Base-by-base conservation (phyloP, 1,140 invertebrate genomes). In the Anadara kagoshimensis region DNA sequence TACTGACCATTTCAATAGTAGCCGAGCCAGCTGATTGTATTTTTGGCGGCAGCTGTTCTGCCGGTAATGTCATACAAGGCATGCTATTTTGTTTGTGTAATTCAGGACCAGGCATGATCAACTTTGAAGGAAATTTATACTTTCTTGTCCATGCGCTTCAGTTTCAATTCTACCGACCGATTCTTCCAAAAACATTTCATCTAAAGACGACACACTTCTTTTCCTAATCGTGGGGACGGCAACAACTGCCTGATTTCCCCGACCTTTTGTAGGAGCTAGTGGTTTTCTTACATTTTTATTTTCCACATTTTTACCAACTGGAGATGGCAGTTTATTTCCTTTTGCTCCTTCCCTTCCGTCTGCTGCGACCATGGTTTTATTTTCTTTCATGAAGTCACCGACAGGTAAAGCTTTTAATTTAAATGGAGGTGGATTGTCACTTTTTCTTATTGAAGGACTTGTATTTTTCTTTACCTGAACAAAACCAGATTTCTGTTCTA, bases 31-130 rank as follows among this genome's bases (percentile, higher is more conserved):
- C 29, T 41, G 63, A 20, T 53, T 45, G 24, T 22, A 36, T 14
- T 36, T 36, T 36, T 36, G 29, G 29, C 7, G 29, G 29, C 29
- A 36, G 7, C 29, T 36, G 29, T 18, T 72, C 62, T 5, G 43
- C 70, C 8, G 70, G 62, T 22, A 72, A 41, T 24, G 62, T 66
- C 70, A 72, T 72, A 54, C 73, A 67, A 26, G 67, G 54, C 44
- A 75, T 69, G 54, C 73, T 75, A 20, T 47, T 36, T 47, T 75
- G 62, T 56, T 75, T 75, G 8, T 69, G 62, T 24, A 75, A 56
- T 53, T 75, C 73, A 44, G 41, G 54, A 43, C 54, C 51, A 8
- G 45, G 22, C 5, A 45, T 26, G 8, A 36, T 43, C 16, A 59
- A 47, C 36, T 29, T 22, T 57, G 61, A 22, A 16, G 69, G 41